phyloP scores from a whole-genome alignment of 2,113 vertebrate genomes.

The Shinisaurus crocodilurus region DNA sequence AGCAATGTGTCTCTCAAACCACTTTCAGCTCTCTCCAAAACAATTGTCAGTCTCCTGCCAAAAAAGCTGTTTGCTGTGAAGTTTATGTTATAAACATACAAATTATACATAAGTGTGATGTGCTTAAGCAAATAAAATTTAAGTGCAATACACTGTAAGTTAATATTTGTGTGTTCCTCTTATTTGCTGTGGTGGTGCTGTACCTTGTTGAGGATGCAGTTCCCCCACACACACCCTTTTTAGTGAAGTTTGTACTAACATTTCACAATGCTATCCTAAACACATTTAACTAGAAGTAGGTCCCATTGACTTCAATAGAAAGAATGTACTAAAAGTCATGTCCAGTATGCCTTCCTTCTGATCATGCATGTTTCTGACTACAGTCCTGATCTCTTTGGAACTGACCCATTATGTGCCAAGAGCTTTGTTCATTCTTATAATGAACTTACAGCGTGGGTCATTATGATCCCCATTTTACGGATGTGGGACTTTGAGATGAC shows the following conservation, averaged over 20 bases:
- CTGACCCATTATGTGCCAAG: no score
- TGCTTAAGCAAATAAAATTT: constrained; percentile 12
- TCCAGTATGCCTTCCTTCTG: background rate
- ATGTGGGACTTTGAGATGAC: background rate
- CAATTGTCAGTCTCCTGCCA: background rate
- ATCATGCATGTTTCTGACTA: background rate
- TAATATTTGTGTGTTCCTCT: background rate
- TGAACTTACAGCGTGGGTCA: background rate
- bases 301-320: background rate
- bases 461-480: background rate
- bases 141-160: background rate
- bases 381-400: background rate
- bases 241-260: background rate
- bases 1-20: background rate
- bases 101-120: background rate
- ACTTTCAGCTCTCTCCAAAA: background rate
- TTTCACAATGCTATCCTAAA: background rate
- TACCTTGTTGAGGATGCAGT: background rate
- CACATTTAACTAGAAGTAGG: background rate
- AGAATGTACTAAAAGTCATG: background rate
- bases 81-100: constrained; percentile 18
- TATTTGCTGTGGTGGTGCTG: background rate
- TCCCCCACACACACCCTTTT: background rate
- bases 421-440: background rate
- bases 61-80: background rate